Conservation (phyloP, 2,113 vertebrate species). For the Terrapene triunguis region DNA sequence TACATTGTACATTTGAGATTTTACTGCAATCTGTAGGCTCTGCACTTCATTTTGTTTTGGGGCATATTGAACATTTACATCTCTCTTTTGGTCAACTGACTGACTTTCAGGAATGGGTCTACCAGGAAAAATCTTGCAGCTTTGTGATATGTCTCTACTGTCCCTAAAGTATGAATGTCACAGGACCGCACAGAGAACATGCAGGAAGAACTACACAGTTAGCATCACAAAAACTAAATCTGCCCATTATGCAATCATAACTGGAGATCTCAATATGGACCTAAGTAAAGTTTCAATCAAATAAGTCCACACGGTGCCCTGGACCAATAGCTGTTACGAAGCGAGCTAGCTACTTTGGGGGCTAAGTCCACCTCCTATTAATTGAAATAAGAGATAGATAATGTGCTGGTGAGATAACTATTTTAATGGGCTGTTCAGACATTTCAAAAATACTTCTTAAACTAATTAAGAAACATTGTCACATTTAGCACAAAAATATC, state of each 20-base stretch:
- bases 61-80: neutral
- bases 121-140: neutral
- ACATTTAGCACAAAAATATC: neutral
- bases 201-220: neutral
- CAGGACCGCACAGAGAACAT: neutral
- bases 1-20: neutral
- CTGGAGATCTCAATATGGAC: neutral
- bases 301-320: neutral
- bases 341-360: rapidly evolving
- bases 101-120: neutral
- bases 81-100: neutral
- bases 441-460: neutral
- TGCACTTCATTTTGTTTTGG: neutral
- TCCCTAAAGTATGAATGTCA: neutral
- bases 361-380: neutral
- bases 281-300: neutral
- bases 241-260: neutral
- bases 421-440: neutral
- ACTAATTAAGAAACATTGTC: neutral
- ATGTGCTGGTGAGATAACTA: no score
- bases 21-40: neutral
- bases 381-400: neutral
- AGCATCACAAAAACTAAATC: neutral
- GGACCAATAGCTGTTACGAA: neutral
- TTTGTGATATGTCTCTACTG: neutral